Base-by-base conservation (phyloP, 2,888 invertebrate genomes). In the Pyrocoelia pectoralis region DNA sequence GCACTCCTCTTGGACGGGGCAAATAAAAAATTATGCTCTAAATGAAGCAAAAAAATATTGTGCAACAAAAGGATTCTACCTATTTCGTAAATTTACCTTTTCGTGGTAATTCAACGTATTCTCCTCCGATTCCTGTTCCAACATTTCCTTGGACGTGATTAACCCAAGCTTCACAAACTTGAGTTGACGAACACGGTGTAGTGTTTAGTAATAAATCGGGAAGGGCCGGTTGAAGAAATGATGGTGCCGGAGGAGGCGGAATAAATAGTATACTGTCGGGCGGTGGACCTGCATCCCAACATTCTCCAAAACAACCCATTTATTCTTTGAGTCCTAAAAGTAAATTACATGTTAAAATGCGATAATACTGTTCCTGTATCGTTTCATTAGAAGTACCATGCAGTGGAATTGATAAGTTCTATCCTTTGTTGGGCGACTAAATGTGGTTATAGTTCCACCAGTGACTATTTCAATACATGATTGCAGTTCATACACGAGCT, bases 181-280 rank as follows among this genome's bases (percentile, higher is more conserved):
- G 84, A n/a, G 84, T 80, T 1, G 89, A 87, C 53, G 87, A 84
- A 75, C 90, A 89, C 0, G 89, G 87, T 33, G 88, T 88, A 12
- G 87, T 86, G 76, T 87, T 87, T 49, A 77, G 68, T 28, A 77
- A 69, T 17, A 79, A 69, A 68, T 79, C 78, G 6, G 83, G 81
- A 61, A 83, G 68, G 56, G 78, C 75, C 54, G 83, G 82, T 68
- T 85, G 84, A 56, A 94, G 83, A 81, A 93, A 93, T 0, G 89
- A 86, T 1, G 94, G 94, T 70, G 92, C 83, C 0, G 94, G 94
- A 0, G 94, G 94, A 41, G 94, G 94, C 5, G 94, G 94, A 84
- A 94, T 89, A 73, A 89, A 89, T 55, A 93, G 83, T 70, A 94
- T 93, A 62, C 87, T 89, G 80, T 94, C 92, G 0, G 94, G 94